Percentiles rank a stretch among this genome's conserved stretches.
These are phyloP conservation scores for Gallinago jamesoni DNA, from an alignment of 2,113 vertebrate genomes.

Conservation along the genomic window DNA sequence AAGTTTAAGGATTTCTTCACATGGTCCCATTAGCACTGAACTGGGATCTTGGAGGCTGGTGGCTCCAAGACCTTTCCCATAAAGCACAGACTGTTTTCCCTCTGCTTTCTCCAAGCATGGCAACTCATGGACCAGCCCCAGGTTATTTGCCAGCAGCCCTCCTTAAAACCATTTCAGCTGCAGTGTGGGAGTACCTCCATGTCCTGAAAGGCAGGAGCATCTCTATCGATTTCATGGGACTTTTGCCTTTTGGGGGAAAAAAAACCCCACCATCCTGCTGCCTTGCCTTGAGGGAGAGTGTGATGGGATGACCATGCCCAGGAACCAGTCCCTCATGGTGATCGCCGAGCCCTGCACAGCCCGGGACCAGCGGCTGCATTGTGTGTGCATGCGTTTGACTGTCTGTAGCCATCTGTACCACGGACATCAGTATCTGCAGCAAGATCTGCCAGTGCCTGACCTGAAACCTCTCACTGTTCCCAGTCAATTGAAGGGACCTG, in stretches of 20 bases:
- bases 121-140: background rate
- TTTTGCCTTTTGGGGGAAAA: background rate
- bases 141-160: background rate
- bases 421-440: background rate
- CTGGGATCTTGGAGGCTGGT: background rate
- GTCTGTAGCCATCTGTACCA: background rate
- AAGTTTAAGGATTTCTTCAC: background rate
- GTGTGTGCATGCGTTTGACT: background rate
- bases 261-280: background rate
- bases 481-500: background rate
- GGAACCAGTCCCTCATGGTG: rapidly evolving
- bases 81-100: background rate
- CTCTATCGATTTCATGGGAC: background rate
- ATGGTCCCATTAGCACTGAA: background rate
- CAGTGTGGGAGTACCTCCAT: background rate
- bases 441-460: background rate
- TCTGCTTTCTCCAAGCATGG: background rate
- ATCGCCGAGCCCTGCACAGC: background rate
- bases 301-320: background rate
- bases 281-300: background rate
- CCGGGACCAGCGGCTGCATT: background rate
- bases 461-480: background rate
- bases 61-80: background rate
- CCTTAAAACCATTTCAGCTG: background rate
- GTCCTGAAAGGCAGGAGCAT: background rate